Evolutionary conservation across 2,797 vertebrate species (phyloP).

Genomic region (Onychomys torridus): DNA sequence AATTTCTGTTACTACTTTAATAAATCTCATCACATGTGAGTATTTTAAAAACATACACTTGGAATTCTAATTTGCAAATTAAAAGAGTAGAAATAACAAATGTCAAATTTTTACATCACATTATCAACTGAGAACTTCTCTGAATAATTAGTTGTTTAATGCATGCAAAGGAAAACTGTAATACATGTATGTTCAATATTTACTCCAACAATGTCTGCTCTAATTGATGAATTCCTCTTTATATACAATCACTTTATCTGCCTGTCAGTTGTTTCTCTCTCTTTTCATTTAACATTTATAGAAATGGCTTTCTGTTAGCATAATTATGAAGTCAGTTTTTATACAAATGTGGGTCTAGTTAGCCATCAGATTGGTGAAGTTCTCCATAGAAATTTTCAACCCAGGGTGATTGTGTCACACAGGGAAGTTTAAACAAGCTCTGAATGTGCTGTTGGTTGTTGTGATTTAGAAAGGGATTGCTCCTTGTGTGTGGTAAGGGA

Average conservation of each 20-base stretch:
- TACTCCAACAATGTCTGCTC: neutral
- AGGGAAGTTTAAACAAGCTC: neutral
- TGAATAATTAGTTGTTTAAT: constrained; percentile 39
- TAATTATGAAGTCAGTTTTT: constrained; percentile 3
- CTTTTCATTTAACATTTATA: neutral
- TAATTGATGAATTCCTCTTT: neutral
- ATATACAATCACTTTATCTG: neutral
- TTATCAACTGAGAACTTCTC: constrained; percentile 25
- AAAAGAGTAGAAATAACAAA: constrained; percentile 8
- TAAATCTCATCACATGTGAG: constrained; percentile 28
- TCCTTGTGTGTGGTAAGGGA: neutral
- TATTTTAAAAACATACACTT: constrained; percentile 33
- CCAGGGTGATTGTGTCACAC: neutral
- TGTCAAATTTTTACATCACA: constrained; percentile 28
- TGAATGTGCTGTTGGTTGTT: neutral
- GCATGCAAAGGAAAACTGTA: neutral
- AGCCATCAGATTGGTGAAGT: neutral
- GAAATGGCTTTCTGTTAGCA: neutral
- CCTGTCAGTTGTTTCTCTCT: neutral
- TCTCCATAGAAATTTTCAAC: neutral
- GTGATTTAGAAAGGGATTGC: neutral
- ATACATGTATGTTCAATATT: neutral
- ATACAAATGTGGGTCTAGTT: neutral
- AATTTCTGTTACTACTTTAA: constrained; percentile 41
- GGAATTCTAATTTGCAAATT: constrained; percentile 55